Evolutionary conservation across 2,888 invertebrate genomes (phyloP), one percentile per base, ranked within the genome.

Genomic region (Conchocele bisecta): DNA sequence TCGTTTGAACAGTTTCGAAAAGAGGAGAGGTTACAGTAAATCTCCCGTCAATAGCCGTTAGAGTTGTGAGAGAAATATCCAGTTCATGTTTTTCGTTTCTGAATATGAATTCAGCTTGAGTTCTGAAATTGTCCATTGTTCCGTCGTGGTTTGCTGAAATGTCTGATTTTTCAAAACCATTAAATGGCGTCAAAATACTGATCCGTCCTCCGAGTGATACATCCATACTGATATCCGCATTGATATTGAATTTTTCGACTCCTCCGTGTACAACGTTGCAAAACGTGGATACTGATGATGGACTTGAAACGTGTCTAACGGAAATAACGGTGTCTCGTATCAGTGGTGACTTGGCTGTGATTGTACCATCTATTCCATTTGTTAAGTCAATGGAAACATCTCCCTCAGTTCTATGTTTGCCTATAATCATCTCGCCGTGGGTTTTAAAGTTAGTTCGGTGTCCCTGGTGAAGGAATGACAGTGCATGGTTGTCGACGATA

Each of bases 21-120:
- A 79, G 29, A 9, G 79, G 79, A 20, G 79, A 75, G 59, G 65
- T 58, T 0, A 75, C 11, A 28, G 24, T 33, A 9, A 82, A 20
- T 13, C 66, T 60, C 6, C 51, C 78, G 22, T 53, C 41, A n/a
- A 76, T 50, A 15, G 60, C 39, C 33, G 69, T 53, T 11, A 35
- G n/a, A 5, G 67, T 50, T 11, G 63, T 68, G 24, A 75, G 56
- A 37, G 58, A 48, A 9, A 77, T 20, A 53, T 83, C 80, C 4
- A 56, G 53, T 20, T 69, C 70, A 22, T 59, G 44, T 39, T 46
- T 71, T 9, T 74, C 50, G 9, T 68, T 68, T 33, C 44, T 28
- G 9, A 75, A 42, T 17, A 48, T 6, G 26, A 79, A 1, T 63
- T 59, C 61, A 6, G 44, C 66, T 57, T 69, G 58, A 13, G 72